These are phyloP conservation scores for Hirtodrosophila cameraria DNA, from an alignment of 2,888 invertebrate genomes.

Conservation along the genomic window DNA sequence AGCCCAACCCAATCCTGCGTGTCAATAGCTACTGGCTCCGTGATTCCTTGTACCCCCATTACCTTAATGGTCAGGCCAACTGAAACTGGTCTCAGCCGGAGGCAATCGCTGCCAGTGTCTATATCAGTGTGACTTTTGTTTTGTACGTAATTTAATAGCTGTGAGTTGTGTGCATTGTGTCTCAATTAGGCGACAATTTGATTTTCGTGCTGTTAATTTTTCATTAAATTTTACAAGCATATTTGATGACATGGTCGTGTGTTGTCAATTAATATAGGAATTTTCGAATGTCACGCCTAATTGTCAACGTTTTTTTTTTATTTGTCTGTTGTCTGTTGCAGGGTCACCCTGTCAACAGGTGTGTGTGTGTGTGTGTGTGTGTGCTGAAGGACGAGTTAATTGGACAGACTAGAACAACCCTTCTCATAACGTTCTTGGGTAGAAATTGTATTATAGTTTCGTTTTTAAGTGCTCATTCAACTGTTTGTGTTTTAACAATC, in stretches of 20 bases:
- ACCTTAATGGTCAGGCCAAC: constrained; percentile 5
- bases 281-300: constrained; percentile 56
- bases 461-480: constrained; percentile 64
- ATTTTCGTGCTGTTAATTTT: constrained; percentile 78
- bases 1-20: constrained; percentile 8
- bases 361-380: no score
- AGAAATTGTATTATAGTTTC: constrained; percentile 1
- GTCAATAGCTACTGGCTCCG: neutral
- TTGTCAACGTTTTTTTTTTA: no score
- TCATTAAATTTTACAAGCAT: constrained; percentile 65
- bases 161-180: constrained; percentile 57
- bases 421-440: constrained; percentile 11
- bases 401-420: constrained; percentile 43
- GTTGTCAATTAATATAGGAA: constrained; percentile 78
- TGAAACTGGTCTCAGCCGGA: constrained; percentile 17
- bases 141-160: constrained; percentile 71
- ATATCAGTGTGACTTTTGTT: constrained; percentile 50
- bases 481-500: constrained; percentile 76
- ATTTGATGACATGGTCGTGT: constrained; percentile 64
- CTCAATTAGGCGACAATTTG: constrained; percentile 81
- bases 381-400: constrained; percentile 32
- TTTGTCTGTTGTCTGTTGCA: neutral
- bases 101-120: constrained; percentile 29
- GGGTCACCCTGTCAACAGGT: constrained; percentile 63
- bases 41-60: no score